These are phyloP conservation scores for Caenorhabditis macrosperma DNA, from an alignment of 2,888 invertebrate genomes.

Conservation along the genomic window DNA sequence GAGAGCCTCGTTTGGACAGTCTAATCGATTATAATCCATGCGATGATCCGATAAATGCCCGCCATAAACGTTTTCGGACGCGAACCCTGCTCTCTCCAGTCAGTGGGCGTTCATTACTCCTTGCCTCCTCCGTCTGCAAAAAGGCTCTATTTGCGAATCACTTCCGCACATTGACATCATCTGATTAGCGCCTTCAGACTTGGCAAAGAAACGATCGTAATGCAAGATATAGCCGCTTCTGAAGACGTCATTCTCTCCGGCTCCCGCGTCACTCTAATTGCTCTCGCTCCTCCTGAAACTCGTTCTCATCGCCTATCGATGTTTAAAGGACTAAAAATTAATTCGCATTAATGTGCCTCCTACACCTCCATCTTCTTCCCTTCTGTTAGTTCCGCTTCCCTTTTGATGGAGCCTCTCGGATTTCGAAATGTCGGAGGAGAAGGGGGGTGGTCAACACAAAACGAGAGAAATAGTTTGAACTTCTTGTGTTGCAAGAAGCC, in stretches of 20 bases:
- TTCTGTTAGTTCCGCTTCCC: slow-evolving; percentile 15
- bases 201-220: slow-evolving; percentile 17
- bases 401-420: neutral
- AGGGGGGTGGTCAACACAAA: slow-evolving; percentile 26
- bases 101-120: too few species aligned
- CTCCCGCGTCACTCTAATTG: neutral
- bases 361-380: slow-evolving; percentile 18
- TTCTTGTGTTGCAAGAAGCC: too few species aligned
- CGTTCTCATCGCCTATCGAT: neutral
- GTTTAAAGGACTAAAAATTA: slow-evolving; percentile 46
- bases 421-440: slow-evolving; percentile 1
- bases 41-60: too few species aligned
- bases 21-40: too few species aligned
- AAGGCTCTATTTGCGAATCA: slow-evolving; percentile 8
- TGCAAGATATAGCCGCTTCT: slow-evolving; percentile 19
- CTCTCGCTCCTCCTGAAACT: neutral
- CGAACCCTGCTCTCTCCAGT: too few species aligned
- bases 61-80: too few species aligned
- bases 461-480: slow-evolving; percentile 36
- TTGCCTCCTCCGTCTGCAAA: neutral
- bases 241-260: slow-evolving; percentile 27
- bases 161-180: slow-evolving; percentile 45
- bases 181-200: slow-evolving; percentile 8
- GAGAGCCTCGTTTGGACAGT: too few species aligned
- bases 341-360: slow-evolving; percentile 44